phyloP scores from a whole-genome alignment of 2,888 invertebrate genomes.

The Hecatera dysodea region DNA sequence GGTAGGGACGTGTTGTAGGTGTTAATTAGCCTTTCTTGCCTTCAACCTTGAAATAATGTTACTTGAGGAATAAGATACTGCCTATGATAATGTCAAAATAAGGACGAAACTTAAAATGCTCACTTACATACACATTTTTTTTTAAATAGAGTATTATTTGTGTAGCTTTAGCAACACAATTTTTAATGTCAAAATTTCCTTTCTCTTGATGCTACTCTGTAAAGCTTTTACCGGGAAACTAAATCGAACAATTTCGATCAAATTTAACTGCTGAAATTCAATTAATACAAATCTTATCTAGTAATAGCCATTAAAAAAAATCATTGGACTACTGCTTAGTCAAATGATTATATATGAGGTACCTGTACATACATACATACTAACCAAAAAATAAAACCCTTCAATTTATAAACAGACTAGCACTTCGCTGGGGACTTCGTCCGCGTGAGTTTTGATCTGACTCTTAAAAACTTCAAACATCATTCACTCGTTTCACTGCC shows the following conservation, averaged over 20 bases:
- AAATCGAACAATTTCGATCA: too few relatives aligned
- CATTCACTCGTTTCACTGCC: too few relatives aligned
- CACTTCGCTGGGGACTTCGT: too few relatives aligned
- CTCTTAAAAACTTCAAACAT: too few relatives aligned
- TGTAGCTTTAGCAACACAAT: background rate
- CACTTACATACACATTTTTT: conserved; percentile 16
- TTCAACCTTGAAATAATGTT: conserved; percentile 12
- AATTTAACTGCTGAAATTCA: background rate
- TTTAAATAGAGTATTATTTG: conserved; percentile 10
- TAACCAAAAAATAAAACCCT: too few relatives aligned
- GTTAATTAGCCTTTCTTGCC: conserved; percentile 43
- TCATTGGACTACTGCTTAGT: too few relatives aligned
- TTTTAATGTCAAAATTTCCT: background rate
- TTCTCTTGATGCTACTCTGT: background rate
- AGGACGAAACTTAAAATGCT: conserved; percentile 47
- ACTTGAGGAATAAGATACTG: background rate
- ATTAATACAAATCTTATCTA: background rate
- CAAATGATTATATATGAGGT: too few relatives aligned
- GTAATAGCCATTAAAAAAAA: background rate
- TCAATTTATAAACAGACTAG: too few relatives aligned
- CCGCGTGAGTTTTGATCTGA: too few relatives aligned
- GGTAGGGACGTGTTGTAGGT: conserved; percentile 15
- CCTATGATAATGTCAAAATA: conserved; percentile 37
- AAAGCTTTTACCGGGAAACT: too few relatives aligned
- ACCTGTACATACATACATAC: too few relatives aligned